Conservation (phyloP, 1,140 invertebrate genomes). For the Eulimnadia texana region DNA sequence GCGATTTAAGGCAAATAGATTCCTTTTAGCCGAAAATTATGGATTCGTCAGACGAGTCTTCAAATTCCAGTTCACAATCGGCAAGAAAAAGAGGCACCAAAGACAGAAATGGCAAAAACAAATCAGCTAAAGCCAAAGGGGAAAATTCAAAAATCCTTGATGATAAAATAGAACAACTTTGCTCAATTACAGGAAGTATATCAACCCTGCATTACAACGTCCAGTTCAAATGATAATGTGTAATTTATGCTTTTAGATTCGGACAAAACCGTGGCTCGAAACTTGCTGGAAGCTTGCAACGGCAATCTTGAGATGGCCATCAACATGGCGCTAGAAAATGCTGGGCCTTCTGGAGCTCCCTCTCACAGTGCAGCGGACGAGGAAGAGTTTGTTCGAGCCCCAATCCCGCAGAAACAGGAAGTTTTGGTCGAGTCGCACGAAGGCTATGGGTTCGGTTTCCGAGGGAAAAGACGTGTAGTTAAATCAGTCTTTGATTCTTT, state of each 20-base stretch:
- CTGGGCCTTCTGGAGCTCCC: conserved; percentile 24
- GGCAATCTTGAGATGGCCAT: conserved; percentile 39
- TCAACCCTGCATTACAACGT: background rate
- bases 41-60: background rate
- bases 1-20: no score
- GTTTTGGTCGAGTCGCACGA: conserved; percentile 36
- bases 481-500: conserved; percentile 49
- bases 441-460: conserved; percentile 26
- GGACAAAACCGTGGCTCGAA: conserved; percentile 24
- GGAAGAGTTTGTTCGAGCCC: conserved; percentile 40
- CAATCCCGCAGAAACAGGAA: conserved; percentile 47
- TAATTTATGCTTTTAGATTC: background rate
- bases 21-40: no score
- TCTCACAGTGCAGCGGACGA: conserved; percentile 30
- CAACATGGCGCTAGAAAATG: conserved; percentile 38
- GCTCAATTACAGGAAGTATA: conserved; percentile 12
- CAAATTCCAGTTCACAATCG: background rate
- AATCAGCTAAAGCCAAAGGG: background rate
- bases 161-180: conserved; percentile 15
- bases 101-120: background rate
- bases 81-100: background rate
- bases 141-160: background rate
- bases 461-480: conserved; percentile 30
- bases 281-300: conserved; percentile 35
- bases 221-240: background rate